phyloP scores from a whole-genome alignment of 2,888 invertebrate genomes.

The Odontothrips loti region DNA sequence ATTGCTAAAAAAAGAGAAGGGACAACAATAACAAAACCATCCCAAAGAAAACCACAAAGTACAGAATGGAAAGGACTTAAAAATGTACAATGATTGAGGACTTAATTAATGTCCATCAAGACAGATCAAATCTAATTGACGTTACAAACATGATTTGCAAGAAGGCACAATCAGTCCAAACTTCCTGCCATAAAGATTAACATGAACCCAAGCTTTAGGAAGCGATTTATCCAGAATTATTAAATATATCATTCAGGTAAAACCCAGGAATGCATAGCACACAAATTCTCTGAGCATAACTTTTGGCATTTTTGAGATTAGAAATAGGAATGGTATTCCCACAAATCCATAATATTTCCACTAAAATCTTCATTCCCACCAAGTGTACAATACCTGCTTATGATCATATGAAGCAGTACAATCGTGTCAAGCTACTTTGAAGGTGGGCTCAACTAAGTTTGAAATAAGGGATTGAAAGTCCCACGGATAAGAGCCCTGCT shows the following conservation, averaged over 20 bases:
- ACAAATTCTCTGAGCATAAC: not conserved
- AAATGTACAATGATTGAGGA: not conserved
- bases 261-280: not conserved
- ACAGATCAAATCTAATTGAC: not conserved
- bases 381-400: not conserved
- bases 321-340: too few relatives aligned
- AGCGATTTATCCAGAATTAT: not conserved
- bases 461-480: too few relatives aligned
- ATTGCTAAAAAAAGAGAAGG: not conserved
- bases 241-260: not conserved
- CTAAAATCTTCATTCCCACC: not conserved
- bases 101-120: not conserved
- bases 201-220: not conserved
- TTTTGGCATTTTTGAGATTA: not conserved
- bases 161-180: conserved; percentile 11
- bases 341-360: not conserved
- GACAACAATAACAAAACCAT: conserved; percentile 2
- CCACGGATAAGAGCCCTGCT: not conserved
- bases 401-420: not conserved
- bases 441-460: not conserved
- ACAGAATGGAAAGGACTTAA: not conserved
- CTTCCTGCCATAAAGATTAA: not conserved
- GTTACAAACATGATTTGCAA: conserved; percentile 5
- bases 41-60: not conserved
- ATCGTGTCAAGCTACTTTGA: not conserved